Evolutionary conservation across 2,888 invertebrate genomes (phyloP), one percentile per base, ranked within the genome.

Genomic region (Lasioglossum leucozonium): DNA sequence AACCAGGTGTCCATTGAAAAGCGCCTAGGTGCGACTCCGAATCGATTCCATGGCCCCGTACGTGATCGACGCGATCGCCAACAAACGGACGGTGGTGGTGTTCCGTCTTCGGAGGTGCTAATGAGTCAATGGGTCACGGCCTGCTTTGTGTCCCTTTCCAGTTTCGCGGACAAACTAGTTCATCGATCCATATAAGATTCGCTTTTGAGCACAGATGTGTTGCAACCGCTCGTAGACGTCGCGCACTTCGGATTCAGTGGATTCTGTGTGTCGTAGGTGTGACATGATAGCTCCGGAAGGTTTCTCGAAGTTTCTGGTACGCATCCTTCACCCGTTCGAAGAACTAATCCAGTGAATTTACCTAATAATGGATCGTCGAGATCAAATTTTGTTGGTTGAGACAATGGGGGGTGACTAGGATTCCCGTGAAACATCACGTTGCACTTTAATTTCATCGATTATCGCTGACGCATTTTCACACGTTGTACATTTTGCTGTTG

Each of bases 81-180:
- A 79, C 62, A 62, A 30, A 62, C 82, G 84, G 74, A 77, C 87
- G 76, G 72, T 65, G 47, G 73, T 77, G 55, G 73, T 77, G 62
- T 37, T 71, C 83, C 79, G 65, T 73, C 76, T 84, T 84, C 74
- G 87, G 80, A n/a, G 30, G 72, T 72, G 72, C 71, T 77, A 65
- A 77, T 75, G 86, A 86, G 76, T 76, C 84, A 86, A 84, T 88
- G 69, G 86, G 88, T 88, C 88, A 87, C 69, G 87, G 86, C 77
- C 82, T 77, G 81, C 77, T 83, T 73, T 62, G 75, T 62, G 75
- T 79, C 74, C 67, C n/a, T 78, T 77, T 79, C 82, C 81, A 85
- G 65, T 51, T 69, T 81, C 65, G 81, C 72, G 51, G 62, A 69
- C 74, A 47, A 86, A 72, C 72, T 65, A 71, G 69, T 74, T 62